Base-by-base conservation (phyloP, 30 jellyfish, hydroid and myxozoan species). In the Aurelia aurita region DNA sequence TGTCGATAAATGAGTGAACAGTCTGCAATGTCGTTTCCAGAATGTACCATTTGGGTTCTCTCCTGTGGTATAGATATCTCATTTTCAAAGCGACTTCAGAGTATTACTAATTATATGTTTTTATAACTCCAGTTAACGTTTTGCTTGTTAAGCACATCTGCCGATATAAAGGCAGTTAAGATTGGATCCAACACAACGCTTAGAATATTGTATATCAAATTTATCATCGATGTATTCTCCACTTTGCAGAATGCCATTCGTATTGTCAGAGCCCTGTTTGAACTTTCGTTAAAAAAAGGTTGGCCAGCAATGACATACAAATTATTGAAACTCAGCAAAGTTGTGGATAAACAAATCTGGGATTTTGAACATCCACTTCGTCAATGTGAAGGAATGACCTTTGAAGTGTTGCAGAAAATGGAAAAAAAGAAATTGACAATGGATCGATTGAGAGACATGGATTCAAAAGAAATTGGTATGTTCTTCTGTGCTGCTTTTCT, bases 281-380 rank as follows among this genome's bases (percentile, higher is more conserved):
- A 95, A 49, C 58, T 95, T 31, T 83, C 98, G 10, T 25, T 95
- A 47, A 90, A 89, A 78, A 76, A 89, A 25, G 97, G 95, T 27
- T 90, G 97, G 98, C 97, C 99, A 13, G 90, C 87, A 34, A 87
- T 95, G 97, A 81, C 98, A 16, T 61, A 79, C 76, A 90, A 93
- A 27, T 16, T 95, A 87, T 86, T 89, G 80, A 81, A 91, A 22
- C 79, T 95, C 12, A 79, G 96, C 69, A 95, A 95, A 45, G 94
- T 79, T 51, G 91, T 90, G 3, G 99, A 95, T 49, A 86, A 86
- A 72, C 97, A 83, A 74, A 64, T 90, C 46, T 95, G 99, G 99
- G 94, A 84, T 28, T 83, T 58, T 72, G 99, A 95, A 66, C 99
- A 95, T 71, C 99, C 99, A 1, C 72, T 95, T 20, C 93, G 94